Evolutionary conservation across 2,888 invertebrate species (phyloP).

Genomic region (Eupeodes luniger): DNA sequence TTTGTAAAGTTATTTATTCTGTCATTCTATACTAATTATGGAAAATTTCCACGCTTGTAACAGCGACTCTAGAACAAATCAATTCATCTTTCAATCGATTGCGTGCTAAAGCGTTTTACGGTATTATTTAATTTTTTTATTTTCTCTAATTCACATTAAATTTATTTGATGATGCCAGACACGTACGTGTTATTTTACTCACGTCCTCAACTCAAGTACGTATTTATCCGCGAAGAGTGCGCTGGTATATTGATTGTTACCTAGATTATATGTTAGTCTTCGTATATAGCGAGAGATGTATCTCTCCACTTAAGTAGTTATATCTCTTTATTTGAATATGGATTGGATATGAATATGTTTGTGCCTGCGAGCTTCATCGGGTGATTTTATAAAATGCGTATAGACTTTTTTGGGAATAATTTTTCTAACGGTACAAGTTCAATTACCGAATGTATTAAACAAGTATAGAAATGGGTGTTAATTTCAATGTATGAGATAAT

Average conservation of each 20-base stretch:
- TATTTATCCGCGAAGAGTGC: conserved; percentile 71
- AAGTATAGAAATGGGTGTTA: conserved; percentile 15
- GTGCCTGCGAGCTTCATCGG: conserved; percentile 25
- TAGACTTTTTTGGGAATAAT: conserved; percentile 47
- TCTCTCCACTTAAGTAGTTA: background rate
- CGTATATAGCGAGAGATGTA: background rate
- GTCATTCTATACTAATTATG: conserved; percentile 62
- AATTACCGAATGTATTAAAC: conserved; percentile 4
- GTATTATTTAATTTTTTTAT: conserved; percentile 70
- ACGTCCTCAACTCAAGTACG: conserved; percentile 71
- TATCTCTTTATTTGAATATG: conserved; percentile 69
- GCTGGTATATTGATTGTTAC: conserved; percentile 70
- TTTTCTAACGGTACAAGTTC: conserved; percentile 55
- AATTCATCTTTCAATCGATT: conserved; percentile 76
- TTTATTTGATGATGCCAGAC: conserved; percentile 59
- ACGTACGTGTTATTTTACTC: conserved; percentile 75
- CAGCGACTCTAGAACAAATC: conserved; percentile 74
- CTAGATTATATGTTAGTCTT: conserved; percentile 21
- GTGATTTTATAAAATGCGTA: conserved; percentile 68
- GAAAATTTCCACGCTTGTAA: conserved; percentile 74
- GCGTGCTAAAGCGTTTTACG: conserved; percentile 75
- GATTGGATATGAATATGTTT: conserved; percentile 64
- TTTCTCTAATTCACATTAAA: conserved; percentile 71
- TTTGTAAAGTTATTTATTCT: conserved; percentile 21
- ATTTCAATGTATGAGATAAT: conserved; percentile 21